Base-by-base conservation (phyloP, 2,113 vertebrate genomes). In the Pampusana beccarii region DNA sequence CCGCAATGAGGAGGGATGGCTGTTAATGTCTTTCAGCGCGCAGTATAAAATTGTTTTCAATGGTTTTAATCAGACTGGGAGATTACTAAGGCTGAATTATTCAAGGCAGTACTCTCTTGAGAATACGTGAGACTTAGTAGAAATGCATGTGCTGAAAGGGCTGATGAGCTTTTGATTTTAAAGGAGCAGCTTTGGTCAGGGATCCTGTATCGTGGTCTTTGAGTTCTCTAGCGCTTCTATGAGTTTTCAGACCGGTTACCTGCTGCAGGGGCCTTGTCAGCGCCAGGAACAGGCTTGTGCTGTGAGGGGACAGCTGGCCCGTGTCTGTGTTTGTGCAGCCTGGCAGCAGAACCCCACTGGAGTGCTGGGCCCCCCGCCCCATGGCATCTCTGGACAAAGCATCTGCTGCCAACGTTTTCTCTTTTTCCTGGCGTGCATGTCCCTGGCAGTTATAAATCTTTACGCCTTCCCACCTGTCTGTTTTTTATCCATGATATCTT, bases 221-320 rank as follows among this genome's bases (percentile, higher is more conserved):
- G 48, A 53, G 24, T 51, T 24, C 28, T 69, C 19, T 54, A 28
- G 13, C 4, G 8, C 57, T 64, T 44, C 1, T 38, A 9, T 9
- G 11, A 9, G 54, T 16, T 70, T 75, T 64, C 38, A 51, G 19
- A 17, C 26, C 36, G 33, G 56, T 62, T 31, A 13, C 28, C 36
- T 57, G 78, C 50, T 36, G 65, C 44, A 70, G 64, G 46, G 65
- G 26, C 26, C 71, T 46, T 28, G 10, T 20, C 78, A 40, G 51
- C 3, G 4, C 6, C 36, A 24, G 46, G 46, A 34, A 10, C 0
- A 3, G 2, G 4, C 19, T 65, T 33, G 23, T 15, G 40, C 54
- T 34, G 46, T 31, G 61, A 11, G 64, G 28, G 26, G 38, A 34
- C 33, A 19, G 58, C 44, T 10, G 44, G 44, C 17, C 44, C 44